These are phyloP conservation scores for Tapirus terrestris DNA, from an alignment of 2,113 vertebrate genomes.

Conservation along the genomic window DNA sequence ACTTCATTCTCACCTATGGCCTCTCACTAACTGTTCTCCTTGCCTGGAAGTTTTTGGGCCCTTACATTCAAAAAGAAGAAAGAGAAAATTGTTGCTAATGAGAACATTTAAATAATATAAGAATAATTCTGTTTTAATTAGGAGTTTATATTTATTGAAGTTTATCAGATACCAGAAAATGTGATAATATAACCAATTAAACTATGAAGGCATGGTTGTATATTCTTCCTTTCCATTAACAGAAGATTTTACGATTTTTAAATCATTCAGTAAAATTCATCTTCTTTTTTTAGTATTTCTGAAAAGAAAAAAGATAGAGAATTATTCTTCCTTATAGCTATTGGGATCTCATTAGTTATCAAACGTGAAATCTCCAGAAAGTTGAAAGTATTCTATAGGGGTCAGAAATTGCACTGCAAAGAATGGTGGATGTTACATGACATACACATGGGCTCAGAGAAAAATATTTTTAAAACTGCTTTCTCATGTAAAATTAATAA, in stretches of 20 bases:
- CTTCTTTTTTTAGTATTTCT: background rate
- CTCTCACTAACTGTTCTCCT: background rate
- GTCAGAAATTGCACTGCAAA: background rate
- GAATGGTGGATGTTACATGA: background rate
- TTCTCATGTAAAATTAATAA: constrained; percentile 60
- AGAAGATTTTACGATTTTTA: background rate
- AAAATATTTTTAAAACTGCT: background rate
- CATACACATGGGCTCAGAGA: background rate
- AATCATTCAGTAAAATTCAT: background rate
- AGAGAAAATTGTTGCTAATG: background rate
- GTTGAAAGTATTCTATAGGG: background rate
- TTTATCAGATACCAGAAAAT: background rate
- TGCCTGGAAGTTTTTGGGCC: background rate
- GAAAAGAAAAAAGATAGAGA: background rate
- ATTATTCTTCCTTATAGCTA: background rate
- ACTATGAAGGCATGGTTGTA: background rate
- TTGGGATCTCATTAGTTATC: background rate
- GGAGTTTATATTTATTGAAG: background rate
- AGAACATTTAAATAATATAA: background rate
- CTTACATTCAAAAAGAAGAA: background rate
- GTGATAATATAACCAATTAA: background rate
- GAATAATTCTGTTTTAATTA: background rate
- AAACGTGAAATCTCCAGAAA: constrained; percentile 3
- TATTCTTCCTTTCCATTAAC: background rate
- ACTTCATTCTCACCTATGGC: background rate